Base-by-base conservation (phyloP, 2,797 vertebrate genomes). In the Rhynchonycteris naso region DNA sequence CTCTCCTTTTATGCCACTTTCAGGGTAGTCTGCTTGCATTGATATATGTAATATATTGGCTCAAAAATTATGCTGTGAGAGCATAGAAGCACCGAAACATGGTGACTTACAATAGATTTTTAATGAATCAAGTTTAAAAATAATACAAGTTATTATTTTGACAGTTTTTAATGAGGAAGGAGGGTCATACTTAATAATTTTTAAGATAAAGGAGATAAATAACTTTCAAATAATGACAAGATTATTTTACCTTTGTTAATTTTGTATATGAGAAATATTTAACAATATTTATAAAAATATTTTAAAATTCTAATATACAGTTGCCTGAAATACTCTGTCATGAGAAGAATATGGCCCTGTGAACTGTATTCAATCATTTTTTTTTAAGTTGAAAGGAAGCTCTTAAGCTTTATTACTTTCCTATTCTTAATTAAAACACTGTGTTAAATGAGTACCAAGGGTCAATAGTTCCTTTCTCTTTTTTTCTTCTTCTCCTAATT, bases 391-490 rank as follows among this genome's bases (percentile, higher is more conserved):
- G 28, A 88, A 92, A 86, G 33, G 54, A 93, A 58, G 66, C 69
- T 91, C 74, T 66, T 86, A 89, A 72, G 94, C 65, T 95, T 95
- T 90, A 91, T 91, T 91, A 50, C 69, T 16, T 92, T 83, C 18
- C 38, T 76, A 52, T n/a, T 90, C 81, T 94, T 90, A 13, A 91
- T 71, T 88, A 87, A 96, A 94, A 88, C 30, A 2, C 54, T 88
- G 35, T 68, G 28, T 86, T 68, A 93, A 96, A 81, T 94, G 94
- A 91, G 35, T 76, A 80, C 56, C 43, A 65, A 63, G 35, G 52
- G 75, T 88, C 65, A 86, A 11, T 35, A 69, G 35, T 69, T 95
- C 87, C 43, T 59, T 72, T 76, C 35, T 79, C 26, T 24, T 35
- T 87, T 28, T 15, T 24, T 0, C 38, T n/a, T n/a, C n/a, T 43